Conservation (phyloP, 1,140 invertebrate genomes). For the Drosophila yakuba region DNA sequence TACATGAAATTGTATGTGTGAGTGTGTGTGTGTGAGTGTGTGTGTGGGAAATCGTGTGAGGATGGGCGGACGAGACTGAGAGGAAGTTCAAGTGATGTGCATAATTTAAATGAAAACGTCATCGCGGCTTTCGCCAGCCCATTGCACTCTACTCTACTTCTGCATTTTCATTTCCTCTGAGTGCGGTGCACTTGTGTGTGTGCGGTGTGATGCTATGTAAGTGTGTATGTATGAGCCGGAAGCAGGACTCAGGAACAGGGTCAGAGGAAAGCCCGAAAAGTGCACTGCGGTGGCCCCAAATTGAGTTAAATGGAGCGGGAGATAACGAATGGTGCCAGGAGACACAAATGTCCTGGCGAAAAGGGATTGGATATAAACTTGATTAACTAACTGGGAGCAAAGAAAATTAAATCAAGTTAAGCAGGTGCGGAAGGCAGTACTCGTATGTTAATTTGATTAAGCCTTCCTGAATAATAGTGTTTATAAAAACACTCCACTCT, state of each 20-base stretch:
- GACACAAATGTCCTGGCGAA: conserved; percentile 1
- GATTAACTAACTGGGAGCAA: conserved; percentile 33
- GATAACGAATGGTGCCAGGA: conserved; percentile 40
- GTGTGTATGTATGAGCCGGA: conserved; percentile 44
- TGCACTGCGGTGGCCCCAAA: conserved; percentile 60
- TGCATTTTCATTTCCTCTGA: conserved; percentile 36
- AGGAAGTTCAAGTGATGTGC: conserved; percentile 80
- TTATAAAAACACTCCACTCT: no score
- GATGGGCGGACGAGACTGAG: conserved; percentile 14
- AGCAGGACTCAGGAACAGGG: conserved; percentile 22
- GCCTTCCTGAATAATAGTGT: no score
- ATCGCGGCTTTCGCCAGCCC: conserved; percentile 78
- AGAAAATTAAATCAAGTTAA: conserved; percentile 1
- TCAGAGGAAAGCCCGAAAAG: conserved; percentile 32
- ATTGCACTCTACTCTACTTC: conserved; percentile 67
- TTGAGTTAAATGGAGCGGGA: conserved; percentile 62
- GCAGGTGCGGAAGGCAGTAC: background rate
- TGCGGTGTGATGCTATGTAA: conserved; percentile 5
- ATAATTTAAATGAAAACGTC: conserved; percentile 84
- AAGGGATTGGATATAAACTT: conserved; percentile 41
- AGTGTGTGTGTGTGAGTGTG: conserved; percentile 13
- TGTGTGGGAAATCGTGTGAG: no score
- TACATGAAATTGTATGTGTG: conserved; percentile 5
- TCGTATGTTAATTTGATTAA: background rate
- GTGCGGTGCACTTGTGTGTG: conserved; percentile 13